These are phyloP conservation scores for Diuraphis noxia DNA, from an alignment of 1,140 invertebrate genomes.

Conservation along the genomic window DNA sequence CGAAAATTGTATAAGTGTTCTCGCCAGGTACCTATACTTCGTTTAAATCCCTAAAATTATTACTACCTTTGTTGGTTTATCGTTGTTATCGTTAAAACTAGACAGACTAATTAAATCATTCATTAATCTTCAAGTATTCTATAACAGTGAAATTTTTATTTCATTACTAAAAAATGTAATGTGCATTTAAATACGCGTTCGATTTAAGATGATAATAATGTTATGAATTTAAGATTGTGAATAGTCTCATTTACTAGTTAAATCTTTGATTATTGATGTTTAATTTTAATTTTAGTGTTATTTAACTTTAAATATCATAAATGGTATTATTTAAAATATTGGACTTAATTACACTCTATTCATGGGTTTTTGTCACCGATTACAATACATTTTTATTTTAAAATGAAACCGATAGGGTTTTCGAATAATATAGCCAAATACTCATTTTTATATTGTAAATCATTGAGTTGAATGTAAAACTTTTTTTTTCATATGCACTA, in stretches of 20 bases:
- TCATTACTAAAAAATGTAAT: no score
- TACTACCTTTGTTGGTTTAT: background rate
- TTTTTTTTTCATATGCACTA: background rate
- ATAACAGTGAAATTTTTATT: no score
- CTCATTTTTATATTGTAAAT: background rate
- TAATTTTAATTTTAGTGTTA: background rate
- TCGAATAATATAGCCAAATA: background rate
- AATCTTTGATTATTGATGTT: background rate
- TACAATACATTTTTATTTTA: background rate
- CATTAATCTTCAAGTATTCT: no score
- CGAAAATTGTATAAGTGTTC: background rate
- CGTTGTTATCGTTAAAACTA: background rate
- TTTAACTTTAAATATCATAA: background rate
- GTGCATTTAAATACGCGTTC: background rate
- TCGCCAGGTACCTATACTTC: background rate
- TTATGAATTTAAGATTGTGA: background rate
- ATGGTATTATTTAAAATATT: background rate
- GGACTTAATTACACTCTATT: background rate
- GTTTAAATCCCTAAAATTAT: background rate
- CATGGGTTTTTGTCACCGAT: background rate
- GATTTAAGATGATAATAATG: background rate
- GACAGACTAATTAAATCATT: no score
- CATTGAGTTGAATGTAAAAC: background rate
- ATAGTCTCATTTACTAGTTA: background rate
- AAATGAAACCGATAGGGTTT: background rate